Conservation (phyloP, 2,888 invertebrate species). For the Trachelus iudaicus region DNA sequence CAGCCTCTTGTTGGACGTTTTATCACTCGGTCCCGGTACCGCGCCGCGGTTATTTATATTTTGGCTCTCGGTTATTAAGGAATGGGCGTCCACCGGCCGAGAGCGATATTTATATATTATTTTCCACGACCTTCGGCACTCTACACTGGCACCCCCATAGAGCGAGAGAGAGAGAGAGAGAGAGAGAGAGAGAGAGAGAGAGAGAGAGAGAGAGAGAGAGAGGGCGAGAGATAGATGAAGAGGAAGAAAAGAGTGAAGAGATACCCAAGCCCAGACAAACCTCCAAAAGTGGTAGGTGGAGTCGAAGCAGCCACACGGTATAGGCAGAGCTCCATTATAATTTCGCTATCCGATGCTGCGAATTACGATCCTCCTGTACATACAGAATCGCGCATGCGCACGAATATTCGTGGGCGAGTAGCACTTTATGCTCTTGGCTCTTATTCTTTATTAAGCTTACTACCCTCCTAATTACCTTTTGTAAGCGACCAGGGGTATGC, state of each 20-base stretch:
- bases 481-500: slow-evolving; percentile 22
- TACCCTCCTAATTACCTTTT: slow-evolving; percentile 31
- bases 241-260: slow-evolving; percentile 1
- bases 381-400: background rate
- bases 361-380: background rate
- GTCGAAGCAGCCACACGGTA: background rate
- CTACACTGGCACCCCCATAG: background rate
- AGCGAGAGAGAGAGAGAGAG: background rate
- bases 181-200: background rate
- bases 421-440: background rate
- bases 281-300: background rate
- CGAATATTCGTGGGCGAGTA: background rate
- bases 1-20: slow-evolving; percentile 30
- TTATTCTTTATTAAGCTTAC: background rate
- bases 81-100: slow-evolving; percentile 39
- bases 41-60: slow-evolving; percentile 31
- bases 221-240: background rate
- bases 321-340: background rate
- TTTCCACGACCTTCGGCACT: slow-evolving; percentile 34
- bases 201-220: background rate
- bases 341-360: background rate
- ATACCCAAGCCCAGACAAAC: background rate
- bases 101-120: slow-evolving; percentile 52
- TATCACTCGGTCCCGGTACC: slow-evolving; percentile 36
- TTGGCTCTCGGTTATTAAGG: slow-evolving; percentile 45